Conservation (phyloP, 2,797 vertebrate species). For the Sandelia bainsii region DNA sequence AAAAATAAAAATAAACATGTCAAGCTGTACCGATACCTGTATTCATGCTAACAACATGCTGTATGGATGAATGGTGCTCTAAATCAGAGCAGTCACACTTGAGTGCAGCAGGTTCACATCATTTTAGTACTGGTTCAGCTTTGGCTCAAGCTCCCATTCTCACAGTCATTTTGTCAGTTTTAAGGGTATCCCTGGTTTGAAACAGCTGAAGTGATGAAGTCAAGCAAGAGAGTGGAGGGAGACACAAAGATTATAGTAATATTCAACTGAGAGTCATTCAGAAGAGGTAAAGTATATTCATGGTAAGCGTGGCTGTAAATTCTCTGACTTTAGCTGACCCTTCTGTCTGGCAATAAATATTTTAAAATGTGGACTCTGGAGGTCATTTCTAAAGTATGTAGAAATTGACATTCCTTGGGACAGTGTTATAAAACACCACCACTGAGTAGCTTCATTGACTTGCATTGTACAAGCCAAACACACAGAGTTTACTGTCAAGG, state of each 20-base stretch:
- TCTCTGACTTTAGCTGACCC: slow-evolving; percentile 47
- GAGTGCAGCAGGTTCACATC: slow-evolving; percentile 51
- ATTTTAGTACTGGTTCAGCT: slow-evolving; percentile 22
- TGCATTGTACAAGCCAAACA: slow-evolving; percentile 15
- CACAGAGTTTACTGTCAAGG: background rate
- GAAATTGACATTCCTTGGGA: slow-evolving; percentile 49
- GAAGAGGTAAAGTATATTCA: slow-evolving; percentile 45
- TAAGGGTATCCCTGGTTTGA: slow-evolving; percentile 21
- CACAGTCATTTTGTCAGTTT: slow-evolving; percentile 39
- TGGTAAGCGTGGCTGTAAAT: slow-evolving; percentile 46
- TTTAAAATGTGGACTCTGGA: slow-evolving; percentile 41
- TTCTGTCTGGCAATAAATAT: slow-evolving; percentile 62
- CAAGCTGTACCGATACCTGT: slow-evolving; percentile 16
- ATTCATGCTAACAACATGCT: slow-evolving; percentile 49
- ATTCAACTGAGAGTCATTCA: slow-evolving; percentile 46
- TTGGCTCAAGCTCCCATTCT: slow-evolving; percentile 28
- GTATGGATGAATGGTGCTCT: slow-evolving; percentile 50
- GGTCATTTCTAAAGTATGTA: slow-evolving; percentile 51
- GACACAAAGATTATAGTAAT: slow-evolving; percentile 42
- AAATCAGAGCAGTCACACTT: slow-evolving; percentile 55
- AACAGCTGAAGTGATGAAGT: slow-evolving; percentile 15
- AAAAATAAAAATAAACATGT: slow-evolving; percentile 26
- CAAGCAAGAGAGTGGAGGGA: slow-evolving; percentile 36
- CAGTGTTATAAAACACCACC: slow-evolving; percentile 37
- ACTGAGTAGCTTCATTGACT: slow-evolving; percentile 1